Conservation (phyloP, 2,888 invertebrate genomes). For the Scotopteryx bipunctaria region DNA sequence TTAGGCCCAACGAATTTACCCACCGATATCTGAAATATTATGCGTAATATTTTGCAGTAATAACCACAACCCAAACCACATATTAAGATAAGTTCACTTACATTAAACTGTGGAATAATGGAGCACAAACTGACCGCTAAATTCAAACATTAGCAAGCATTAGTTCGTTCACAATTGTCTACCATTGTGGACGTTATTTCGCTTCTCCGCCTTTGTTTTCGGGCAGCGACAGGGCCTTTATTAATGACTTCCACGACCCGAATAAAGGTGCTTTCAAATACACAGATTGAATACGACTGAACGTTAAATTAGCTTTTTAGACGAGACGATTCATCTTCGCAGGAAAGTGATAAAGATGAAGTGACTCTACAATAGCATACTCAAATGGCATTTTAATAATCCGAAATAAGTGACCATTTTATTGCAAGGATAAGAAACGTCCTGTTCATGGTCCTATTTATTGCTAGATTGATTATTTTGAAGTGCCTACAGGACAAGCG, state of each 20-base stretch:
- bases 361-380: background rate
- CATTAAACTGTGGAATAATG: background rate
- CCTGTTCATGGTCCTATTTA: too few species aligned
- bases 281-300: conserved; percentile 23
- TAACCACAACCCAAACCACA: background rate
- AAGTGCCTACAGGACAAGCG: too few species aligned
- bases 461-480: too few species aligned
- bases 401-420: too few species aligned
- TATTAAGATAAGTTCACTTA: background rate
- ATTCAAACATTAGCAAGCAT: conserved; percentile 21
- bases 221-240: conserved; percentile 31
- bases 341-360: background rate
- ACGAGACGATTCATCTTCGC: background rate
- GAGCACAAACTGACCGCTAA: conserved; percentile 14
- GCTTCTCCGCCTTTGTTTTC: conserved; percentile 28
- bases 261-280: conserved; percentile 31
- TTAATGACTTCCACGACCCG: conserved; percentile 32
- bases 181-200: conserved; percentile 22
- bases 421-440: too few species aligned
- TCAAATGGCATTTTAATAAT: too few species aligned
- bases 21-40: background rate
- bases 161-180: conserved; percentile 13
- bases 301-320: conserved; percentile 13
- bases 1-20: background rate
- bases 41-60: background rate